Conservation (phyloP, 2,113 vertebrate species). For the Ondatra zibethicus region DNA sequence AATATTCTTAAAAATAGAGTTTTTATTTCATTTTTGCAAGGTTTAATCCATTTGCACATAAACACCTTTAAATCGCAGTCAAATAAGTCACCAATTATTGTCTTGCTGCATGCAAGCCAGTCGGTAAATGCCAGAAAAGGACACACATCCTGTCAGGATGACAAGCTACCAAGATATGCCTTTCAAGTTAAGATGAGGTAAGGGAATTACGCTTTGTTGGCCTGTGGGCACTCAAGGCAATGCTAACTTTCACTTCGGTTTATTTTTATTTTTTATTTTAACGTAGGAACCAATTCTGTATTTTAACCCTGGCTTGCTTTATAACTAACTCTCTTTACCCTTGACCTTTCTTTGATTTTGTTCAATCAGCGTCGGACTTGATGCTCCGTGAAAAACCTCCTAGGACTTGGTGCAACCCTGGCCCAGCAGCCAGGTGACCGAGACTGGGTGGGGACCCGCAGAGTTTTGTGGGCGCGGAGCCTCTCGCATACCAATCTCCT, state of each 20-base stretch:
- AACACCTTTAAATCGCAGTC: neutral
- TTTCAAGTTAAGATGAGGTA: neutral
- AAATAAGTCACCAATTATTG: neutral
- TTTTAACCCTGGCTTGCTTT: neutral
- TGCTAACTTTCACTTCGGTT: constrained; percentile 23
- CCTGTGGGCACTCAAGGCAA: neutral
- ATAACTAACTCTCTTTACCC: neutral
- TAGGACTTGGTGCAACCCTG: neutral
- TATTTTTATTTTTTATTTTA: neutral
- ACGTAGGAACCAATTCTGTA: neutral
- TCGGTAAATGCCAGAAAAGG: neutral
- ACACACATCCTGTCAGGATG: neutral
- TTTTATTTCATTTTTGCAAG: neutral
- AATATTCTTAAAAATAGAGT: neutral
- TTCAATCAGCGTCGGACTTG: neutral
- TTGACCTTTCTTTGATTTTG: neutral
- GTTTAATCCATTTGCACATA: neutral
- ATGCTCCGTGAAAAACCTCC: neutral
- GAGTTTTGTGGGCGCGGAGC: neutral
- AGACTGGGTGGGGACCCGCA: neutral
- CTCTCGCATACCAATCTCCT: constrained; percentile 59
- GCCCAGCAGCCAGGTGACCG: constrained; percentile 54
- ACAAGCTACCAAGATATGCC: neutral
- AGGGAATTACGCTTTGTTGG: constrained; percentile 16
- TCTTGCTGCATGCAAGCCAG: neutral